These are phyloP conservation scores for Drosophila picticornis DNA, from an alignment of 2,888 invertebrate species.

Conservation along the genomic window DNA sequence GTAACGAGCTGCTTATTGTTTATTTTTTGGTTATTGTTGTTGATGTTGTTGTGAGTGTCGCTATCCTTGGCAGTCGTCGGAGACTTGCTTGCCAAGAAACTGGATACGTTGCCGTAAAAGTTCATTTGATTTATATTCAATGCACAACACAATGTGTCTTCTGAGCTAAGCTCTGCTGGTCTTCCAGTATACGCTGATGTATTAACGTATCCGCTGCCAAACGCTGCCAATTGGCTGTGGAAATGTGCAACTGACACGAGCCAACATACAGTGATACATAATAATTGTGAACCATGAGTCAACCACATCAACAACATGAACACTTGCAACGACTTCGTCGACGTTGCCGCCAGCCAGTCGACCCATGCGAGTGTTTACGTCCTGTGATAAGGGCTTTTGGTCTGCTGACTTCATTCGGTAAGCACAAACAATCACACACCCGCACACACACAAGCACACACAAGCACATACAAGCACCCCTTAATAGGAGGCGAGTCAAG, in stretches of 20 bases:
- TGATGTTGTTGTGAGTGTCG: slow-evolving; percentile 14
- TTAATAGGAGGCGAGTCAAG: slow-evolving; percentile 38
- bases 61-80: slow-evolving; percentile 52
- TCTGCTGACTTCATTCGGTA: slow-evolving; percentile 84
- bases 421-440: slow-evolving; percentile 52
- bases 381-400: slow-evolving; percentile 84
- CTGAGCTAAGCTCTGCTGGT: slow-evolving; percentile 35
- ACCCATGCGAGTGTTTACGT: slow-evolving; percentile 83
- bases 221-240: slow-evolving; percentile 19
- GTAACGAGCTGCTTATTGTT: slow-evolving; percentile 63
- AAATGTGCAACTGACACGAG: slow-evolving; percentile 14
- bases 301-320: slow-evolving; percentile 65
- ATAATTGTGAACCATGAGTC: slow-evolving; percentile 53
- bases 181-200: slow-evolving; percentile 56
- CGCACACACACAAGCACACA: not conserved
- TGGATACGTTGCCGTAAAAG: slow-evolving; percentile 63
- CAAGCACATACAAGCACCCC: not conserved
- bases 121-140: slow-evolving; percentile 70
- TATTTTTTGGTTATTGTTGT: slow-evolving; percentile 6
- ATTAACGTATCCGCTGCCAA: slow-evolving; percentile 44
- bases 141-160: slow-evolving; percentile 66
- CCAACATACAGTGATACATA: not conserved
- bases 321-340: slow-evolving; percentile 70
- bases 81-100: slow-evolving; percentile 57
- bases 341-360: slow-evolving; percentile 83